Evolutionary conservation across 2,888 invertebrate species (phyloP), one percentile per base, ranked within the genome.

Genomic region (Drosophila sordidula): DNA sequence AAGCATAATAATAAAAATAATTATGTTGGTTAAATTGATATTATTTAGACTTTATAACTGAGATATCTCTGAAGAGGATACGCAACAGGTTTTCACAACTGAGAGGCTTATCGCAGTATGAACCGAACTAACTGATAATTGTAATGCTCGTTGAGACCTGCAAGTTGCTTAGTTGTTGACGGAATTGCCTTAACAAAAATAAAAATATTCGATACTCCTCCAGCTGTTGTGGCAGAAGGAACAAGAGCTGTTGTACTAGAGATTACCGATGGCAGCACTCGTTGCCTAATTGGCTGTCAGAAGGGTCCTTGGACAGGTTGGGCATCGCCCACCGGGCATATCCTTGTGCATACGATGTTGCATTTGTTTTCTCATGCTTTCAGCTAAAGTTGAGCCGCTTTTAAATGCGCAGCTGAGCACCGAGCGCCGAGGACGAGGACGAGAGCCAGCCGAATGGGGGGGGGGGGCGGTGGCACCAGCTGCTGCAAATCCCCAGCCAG

Each of bases 381-480:
- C 46, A 59, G 44, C 73, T 16, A 42, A 57, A 42, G 59, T 38
- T 65, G 41, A 72, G 66, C 70, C 69, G 51, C 74, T 67, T 62
- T 71, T 67, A 62, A 71, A 73, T 62, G 67, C 52, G 59, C 26
- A 52, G 26, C 67, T 51, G 50, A 44, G 18, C 46, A 34, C 32
- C 9, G 32, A 14, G n/a, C 36, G 36, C 12, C 25, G 32, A 46
- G 36, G 50, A 64, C 2, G 12, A 6, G n/a, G n/a, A n/a, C n/a
- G n/a, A n/a, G n/a, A n/a, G n/a, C n/a, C n/a, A n/a, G n/a, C n/a
- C n/a, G n/a, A n/a, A n/a, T n/a, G n/a, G n/a, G n/a, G n/a, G n/a
- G n/a, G n/a, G n/a, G 18, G 14, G 5, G 11, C 2, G 22, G 11
- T 1, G 22, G 11, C 25, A 26, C 6, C 57, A 55, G 54, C 38